Conservation (phyloP, 2,797 vertebrate species). For the Hirundo rustica region DNA sequence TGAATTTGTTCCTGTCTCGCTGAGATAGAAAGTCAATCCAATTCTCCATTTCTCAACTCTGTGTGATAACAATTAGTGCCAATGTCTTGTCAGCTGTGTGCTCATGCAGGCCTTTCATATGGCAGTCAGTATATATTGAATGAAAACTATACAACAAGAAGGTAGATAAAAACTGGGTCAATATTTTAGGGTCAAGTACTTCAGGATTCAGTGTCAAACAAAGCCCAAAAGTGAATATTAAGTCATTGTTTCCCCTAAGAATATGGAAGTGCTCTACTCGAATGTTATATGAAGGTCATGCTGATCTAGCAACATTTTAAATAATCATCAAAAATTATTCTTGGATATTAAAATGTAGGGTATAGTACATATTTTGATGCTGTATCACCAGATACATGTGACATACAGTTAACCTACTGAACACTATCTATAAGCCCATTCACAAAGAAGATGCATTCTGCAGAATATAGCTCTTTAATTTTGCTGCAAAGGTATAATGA, state of each 20-base stretch:
- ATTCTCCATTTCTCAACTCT: conserved; percentile 22
- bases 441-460: neutral
- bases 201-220: neutral
- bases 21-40: conserved; percentile 59
- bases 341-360: neutral
- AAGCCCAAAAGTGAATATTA: neutral
- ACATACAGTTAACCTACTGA: neutral
- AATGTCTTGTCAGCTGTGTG: conserved; percentile 19
- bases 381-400: fast-evolving
- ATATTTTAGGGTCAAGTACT: conserved; percentile 44
- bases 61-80: conserved; percentile 40
- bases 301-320: neutral
- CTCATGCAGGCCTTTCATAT: neutral
- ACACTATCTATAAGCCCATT: neutral
- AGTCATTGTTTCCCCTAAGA: neutral
- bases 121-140: neutral
- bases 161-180: neutral
- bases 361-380: neutral
- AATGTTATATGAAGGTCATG: neutral
- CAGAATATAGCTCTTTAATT: neutral
- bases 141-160: neutral
- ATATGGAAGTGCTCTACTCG: neutral
- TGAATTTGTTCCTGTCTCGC: conserved; percentile 45
- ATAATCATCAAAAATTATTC: neutral
- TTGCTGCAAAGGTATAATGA: neutral